These are phyloP conservation scores for Vireo griseus DNA, from an alignment of 2,797 vertebrate species.

Conservation along the genomic window DNA sequence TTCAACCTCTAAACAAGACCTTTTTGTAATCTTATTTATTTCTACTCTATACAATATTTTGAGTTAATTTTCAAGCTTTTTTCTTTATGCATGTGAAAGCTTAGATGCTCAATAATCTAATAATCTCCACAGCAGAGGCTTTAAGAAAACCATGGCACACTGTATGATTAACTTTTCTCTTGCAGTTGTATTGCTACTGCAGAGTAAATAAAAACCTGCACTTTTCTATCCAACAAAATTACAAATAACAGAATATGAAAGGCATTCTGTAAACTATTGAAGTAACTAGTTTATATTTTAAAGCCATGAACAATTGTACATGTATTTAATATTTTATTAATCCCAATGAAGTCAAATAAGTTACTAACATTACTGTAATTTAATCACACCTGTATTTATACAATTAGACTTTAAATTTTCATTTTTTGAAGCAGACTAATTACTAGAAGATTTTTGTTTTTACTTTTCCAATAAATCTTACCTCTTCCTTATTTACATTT, in stretches of 20 bases:
- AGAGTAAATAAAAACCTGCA: neutral
- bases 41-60: neutral
- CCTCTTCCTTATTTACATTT: neutral
- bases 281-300: neutral
- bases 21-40: neutral
- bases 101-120: neutral
- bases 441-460: neutral
- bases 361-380: neutral
- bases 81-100: neutral
- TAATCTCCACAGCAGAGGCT: neutral
- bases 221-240: neutral
- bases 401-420: neutral
- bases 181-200: neutral
- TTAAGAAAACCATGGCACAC: neutral
- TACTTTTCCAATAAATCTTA: neutral
- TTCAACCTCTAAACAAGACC: neutral
- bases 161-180: neutral
- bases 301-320: neutral
- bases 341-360: neutral
- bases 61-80: neutral
- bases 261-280: neutral
- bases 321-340: neutral
- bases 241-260: neutral
- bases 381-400: neutral
- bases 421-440: neutral